Evolutionary conservation across 2,888 invertebrate genomes (phyloP), one percentile per base, ranked within the genome.

Genomic region (Nomada fabriciana): DNA sequence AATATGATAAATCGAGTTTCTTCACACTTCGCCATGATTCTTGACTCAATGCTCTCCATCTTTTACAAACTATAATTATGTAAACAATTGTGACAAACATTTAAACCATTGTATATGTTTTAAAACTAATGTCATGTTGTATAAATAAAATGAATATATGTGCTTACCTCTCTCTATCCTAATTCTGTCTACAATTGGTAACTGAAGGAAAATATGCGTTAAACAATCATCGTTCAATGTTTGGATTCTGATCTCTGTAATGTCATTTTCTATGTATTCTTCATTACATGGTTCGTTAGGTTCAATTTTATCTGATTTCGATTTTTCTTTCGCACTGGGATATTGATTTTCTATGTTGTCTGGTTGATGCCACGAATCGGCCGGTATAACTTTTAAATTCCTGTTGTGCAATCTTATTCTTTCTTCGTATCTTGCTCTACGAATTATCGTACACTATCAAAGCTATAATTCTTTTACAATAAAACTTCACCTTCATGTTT

Each of bases 351-450:
- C 93, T 10, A 94, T 93, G 50, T 82, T 94, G 85, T 87, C 94
- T 0, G 96, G 96, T 89, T 96, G 96, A 90, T 96, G 96, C 96
- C 96, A 96, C 76, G 95, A 95, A 89, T 96, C 95, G 0, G 96
- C 96, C 0, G 95, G 95, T 0, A 94, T 94, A 73, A 95, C 95
- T 86, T 94, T 94, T 61, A 96, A 91, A 23, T 90, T 84, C 80
- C 93, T 88, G 74, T 91, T 90, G 71, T 94, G 93, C 18, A 94
- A 85, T 70, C 88, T 86, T 74, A 94, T 90, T n/a, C 7, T 4
- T 13, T 36, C 20, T 18, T 76, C 73, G 7, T 36, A 36, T 76
- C 65, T 61, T 3, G 93, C 94, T 86, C 93, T 93, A 69, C 29
- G 80, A 72, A 85, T 67, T 11, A 65, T 43, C 13, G 9, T 68